Conservation (phyloP, 2,888 invertebrate genomes). For the Liopterus haemorrhoidalis region DNA sequence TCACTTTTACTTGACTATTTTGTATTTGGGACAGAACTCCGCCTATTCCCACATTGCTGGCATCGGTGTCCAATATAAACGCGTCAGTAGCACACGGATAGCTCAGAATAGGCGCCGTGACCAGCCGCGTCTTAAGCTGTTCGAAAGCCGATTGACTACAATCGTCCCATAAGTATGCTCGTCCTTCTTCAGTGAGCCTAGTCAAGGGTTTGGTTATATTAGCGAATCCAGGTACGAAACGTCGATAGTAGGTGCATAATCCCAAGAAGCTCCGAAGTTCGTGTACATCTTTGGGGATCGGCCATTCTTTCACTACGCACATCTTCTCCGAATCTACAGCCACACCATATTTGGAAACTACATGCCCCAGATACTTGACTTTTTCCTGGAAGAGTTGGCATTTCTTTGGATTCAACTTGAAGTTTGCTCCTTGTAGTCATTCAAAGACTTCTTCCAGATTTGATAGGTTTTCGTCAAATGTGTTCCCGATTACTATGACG, state of each 20-base stretch:
- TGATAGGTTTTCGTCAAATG: too few species aligned
- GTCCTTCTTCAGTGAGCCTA: conserved; percentile 1
- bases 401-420: too few species aligned
- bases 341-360: too few species aligned
- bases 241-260: conserved; percentile 3
- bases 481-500: too few species aligned
- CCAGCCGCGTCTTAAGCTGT: background rate
- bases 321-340: too few species aligned
- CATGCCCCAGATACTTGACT: too few species aligned
- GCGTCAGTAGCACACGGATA: background rate
- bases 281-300: background rate
- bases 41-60: conserved; percentile 11
- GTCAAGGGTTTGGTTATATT: too few species aligned
- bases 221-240: conserved; percentile 1
- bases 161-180: background rate
- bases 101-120: background rate
- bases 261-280: background rate
- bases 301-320: too few species aligned
- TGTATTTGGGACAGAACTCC: too few species aligned
- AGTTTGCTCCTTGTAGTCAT: too few species aligned
- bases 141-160: conserved; percentile 2
- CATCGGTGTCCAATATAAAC: background rate
- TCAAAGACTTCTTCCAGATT: too few species aligned
- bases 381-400: too few species aligned
- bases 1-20: conserved; percentile 26